Conservation (phyloP, 2,113 vertebrate genomes). For the Pica pica region DNA sequence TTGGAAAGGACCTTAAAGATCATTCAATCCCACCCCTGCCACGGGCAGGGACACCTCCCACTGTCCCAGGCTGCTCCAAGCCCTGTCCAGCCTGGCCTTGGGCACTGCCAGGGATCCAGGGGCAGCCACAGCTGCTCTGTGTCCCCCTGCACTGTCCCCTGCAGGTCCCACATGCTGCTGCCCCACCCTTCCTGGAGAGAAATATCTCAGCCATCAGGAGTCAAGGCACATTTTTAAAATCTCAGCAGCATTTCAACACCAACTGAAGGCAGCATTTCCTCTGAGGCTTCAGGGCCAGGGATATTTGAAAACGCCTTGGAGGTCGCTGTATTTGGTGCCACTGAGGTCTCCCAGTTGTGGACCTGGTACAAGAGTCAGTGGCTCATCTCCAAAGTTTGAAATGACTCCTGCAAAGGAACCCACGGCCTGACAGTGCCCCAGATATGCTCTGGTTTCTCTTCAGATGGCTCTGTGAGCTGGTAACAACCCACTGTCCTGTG, state of each 20-base stretch:
- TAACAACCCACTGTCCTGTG: background rate
- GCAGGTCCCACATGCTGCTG: background rate
- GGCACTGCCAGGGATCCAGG: background rate
- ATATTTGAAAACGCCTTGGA: background rate
- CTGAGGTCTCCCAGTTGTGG: background rate
- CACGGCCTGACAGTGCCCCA: background rate
- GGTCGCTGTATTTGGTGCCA: background rate
- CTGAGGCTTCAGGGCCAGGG: background rate
- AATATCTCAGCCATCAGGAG: background rate
- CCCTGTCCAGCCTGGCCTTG: background rate
- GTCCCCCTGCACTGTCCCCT: background rate
- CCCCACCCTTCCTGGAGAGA: background rate
- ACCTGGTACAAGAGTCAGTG: background rate
- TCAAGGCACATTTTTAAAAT: background rate
- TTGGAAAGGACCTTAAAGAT: background rate
- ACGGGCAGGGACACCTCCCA: background rate
- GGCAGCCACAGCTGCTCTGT: background rate
- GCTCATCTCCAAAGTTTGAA: background rate
- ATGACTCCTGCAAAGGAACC: background rate
- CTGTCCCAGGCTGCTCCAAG: background rate
- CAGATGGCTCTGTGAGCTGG: background rate
- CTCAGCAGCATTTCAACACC: background rate
- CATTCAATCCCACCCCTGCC: rapidly evolving
- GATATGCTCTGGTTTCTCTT: background rate
- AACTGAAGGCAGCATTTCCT: background rate